Base-by-base conservation (phyloP, 2,113 vertebrate species). In the Loxodonta africana region DNA sequence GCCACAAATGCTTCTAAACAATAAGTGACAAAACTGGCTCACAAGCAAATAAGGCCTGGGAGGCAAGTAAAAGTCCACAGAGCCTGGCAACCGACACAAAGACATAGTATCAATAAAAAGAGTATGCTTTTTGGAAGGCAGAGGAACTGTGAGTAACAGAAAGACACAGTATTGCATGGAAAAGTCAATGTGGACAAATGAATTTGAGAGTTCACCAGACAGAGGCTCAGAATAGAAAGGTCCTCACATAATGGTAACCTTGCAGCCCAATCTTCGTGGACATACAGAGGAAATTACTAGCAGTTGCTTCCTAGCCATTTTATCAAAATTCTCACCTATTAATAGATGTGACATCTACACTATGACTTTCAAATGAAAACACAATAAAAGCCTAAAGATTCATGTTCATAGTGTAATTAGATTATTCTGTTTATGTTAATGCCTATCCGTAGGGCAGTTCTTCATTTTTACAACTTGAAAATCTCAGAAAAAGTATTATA, bases 1-100 rank as follows among this genome's bases (percentile, higher is more conserved):
- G 48, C 53, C 85, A 77, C 41, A 94, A 82, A 88, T 78, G 85
- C 62, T 33, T 91, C 53, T 48, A 95, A 94, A 77, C 17, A 67
- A 25, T 65, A 80, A 89, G 8, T 76, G 53, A 67, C 63, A 71
- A 48, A 89, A 81, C 6, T 85, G 65, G 25, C 5, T 96, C 10
- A 80, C 26, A 46, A 33, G 41, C 26, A 81, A 63, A 89, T 46
- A 94, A 51, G 17, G 18, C 26, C 14, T 88, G 11, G 33, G 78
- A 96, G n/a, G 85, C 23, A 67, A 94, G 46, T 53, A 41, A 77
- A 83, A 77, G 23, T 51, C 67, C 53, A 15, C 18, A 81, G 21
- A 10, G 33, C 10, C 53, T 44, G 8, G 5, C n/a, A 85, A 23
- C 44, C 44, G 77, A 10, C 18, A 76, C 1, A 30, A 28, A 95